Percentiles rank a stretch among this genome's conserved stretches.
phyloP scores from a whole-genome alignment of 2,113 vertebrate species.

The Gadus chalcogrammus region DNA sequence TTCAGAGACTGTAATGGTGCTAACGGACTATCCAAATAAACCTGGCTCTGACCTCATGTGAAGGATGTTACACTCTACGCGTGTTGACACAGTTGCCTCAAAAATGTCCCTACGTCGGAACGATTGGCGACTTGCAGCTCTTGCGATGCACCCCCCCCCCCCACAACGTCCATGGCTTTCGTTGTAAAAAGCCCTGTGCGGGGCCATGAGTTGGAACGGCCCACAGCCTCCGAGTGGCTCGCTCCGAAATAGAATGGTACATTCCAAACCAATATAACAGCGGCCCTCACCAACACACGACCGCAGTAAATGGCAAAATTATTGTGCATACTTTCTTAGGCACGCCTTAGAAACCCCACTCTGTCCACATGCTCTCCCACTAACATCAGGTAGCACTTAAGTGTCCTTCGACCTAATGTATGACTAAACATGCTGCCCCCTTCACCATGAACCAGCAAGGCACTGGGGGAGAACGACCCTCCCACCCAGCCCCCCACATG shows the following conservation, averaged over 20 bases:
- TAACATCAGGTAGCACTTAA: constrained; percentile 81
- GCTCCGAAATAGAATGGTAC: constrained; percentile 74
- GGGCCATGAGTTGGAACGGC: constrained; percentile 61
- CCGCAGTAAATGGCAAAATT: constrained; percentile 79
- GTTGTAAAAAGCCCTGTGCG: constrained; percentile 60
- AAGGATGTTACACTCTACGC: constrained; percentile 51
- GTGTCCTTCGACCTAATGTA: constrained; percentile 67
- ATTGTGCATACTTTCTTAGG: constrained; percentile 73
- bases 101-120: constrained; percentile 64
- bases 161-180: constrained; percentile 42
- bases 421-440: constrained; percentile 71
- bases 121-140: constrained; percentile 20
- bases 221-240: constrained; percentile 63
- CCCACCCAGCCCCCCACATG: neutral
- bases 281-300: constrained; percentile 72
- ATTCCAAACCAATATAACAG: constrained; percentile 79
- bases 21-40: neutral
- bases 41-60: neutral
- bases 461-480: constrained; percentile 28
- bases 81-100: constrained; percentile 70
- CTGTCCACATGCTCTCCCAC: constrained; percentile 67
- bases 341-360: constrained; percentile 72
- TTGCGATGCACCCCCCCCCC: constrained; percentile 11
- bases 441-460: constrained; percentile 39
- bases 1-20: no score